These are phyloP conservation scores for Ameiurus melas DNA, from an alignment of 2,113 vertebrate species.

Conservation along the genomic window DNA sequence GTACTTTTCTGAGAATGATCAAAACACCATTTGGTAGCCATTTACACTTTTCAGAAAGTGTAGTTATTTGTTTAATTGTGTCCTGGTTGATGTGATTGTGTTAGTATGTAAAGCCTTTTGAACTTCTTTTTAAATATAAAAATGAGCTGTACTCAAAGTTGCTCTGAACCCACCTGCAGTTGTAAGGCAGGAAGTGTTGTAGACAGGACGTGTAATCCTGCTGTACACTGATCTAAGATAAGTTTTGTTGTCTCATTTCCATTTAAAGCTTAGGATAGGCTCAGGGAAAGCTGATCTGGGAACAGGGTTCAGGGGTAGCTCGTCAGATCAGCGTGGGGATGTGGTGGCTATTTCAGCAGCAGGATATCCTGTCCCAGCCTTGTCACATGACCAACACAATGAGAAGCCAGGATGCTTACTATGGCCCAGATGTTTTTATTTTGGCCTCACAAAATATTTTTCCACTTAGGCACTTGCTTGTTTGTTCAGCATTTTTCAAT, in stretches of 20 bases:
- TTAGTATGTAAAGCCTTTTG: not conserved
- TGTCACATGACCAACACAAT: slow-evolving; percentile 43
- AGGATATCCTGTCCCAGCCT: slow-evolving; percentile 39
- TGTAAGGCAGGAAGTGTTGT: slow-evolving; percentile 20
- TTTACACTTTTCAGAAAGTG: not conserved
- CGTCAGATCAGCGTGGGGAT: not conserved
- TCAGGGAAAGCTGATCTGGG: slow-evolving; percentile 12
- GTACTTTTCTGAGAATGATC: not conserved
- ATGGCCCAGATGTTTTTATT: slow-evolving; percentile 20
- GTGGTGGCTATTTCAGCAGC: slow-evolving; percentile 37
- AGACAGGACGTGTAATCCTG: slow-evolving; percentile 10
- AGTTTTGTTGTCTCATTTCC: not conserved
- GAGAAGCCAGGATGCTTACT: slow-evolving; percentile 30
- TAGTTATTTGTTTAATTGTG: not conserved
- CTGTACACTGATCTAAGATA: slow-evolving; percentile 2
- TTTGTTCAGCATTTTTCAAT: slow-evolving; percentile 2
- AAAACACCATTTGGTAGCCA: not conserved
- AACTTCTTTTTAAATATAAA: not conserved
- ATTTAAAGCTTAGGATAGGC: not conserved
- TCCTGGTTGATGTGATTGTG: not conserved
- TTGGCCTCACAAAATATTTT: slow-evolving; percentile 28
- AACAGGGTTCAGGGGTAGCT: not conserved
- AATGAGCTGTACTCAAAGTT: not conserved
- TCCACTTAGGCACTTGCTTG: not conserved
- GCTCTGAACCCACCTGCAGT: not conserved